These are phyloP conservation scores for Helobdella robusta DNA, from an alignment of 2,888 invertebrate species.

Conservation along the genomic window DNA sequence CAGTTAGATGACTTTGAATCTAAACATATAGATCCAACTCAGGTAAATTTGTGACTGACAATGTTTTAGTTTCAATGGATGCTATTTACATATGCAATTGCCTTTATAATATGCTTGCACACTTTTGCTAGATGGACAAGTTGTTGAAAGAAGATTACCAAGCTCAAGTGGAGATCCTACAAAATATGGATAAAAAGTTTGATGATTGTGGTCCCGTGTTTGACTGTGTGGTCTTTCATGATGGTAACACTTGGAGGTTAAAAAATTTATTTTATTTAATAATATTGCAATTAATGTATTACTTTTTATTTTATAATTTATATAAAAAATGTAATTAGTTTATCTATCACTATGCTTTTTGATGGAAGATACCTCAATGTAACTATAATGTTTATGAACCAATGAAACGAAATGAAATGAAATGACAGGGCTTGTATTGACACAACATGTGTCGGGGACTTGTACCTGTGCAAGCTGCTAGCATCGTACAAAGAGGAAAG, in stretches of 20 bases:
- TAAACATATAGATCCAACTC: constrained; percentile 23
- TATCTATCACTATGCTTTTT: no score
- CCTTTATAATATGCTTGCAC: no score
- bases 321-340: no score
- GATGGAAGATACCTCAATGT: no score
- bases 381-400: no score
- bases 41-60: no score
- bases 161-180: constrained; percentile 71
- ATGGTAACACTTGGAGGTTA: constrained; percentile 75
- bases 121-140: constrained; percentile 58
- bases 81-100: no score
- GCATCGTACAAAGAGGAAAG: constrained; percentile 72
- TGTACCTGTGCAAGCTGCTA: constrained; percentile 66
- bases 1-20: constrained; percentile 26
- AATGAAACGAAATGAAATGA: no score
- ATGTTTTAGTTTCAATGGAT: no score
- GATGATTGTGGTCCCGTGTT: constrained; percentile 76
- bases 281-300: no score
- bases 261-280: no score
- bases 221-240: constrained; percentile 85
- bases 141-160: constrained; percentile 78
- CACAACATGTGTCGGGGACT: constrained; percentile 70
- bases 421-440: constrained; percentile 67
- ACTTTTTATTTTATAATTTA: no score
- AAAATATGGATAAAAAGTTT: constrained; percentile 74